Percentiles rank a stretch among this genome's conserved stretches.
These are phyloP conservation scores for Globia sparganii DNA, from an alignment of 2,888 invertebrate species.

Conservation along the genomic window DNA sequence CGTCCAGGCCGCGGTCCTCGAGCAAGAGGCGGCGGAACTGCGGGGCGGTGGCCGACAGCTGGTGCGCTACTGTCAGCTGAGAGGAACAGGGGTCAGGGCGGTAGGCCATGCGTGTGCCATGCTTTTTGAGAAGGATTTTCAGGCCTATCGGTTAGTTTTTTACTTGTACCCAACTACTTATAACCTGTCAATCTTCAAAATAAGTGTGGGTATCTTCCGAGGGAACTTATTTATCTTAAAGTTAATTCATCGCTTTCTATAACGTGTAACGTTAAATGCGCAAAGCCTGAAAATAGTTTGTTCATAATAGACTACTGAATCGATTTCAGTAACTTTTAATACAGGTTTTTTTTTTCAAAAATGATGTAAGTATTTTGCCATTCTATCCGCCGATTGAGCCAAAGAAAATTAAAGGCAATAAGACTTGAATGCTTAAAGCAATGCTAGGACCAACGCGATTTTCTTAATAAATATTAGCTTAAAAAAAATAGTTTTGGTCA, in stretches of 20 bases:
- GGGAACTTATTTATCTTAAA: not conserved
- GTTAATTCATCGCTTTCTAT: not conserved
- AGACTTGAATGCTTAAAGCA: no score
- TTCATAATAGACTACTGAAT: no score
- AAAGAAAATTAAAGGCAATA: no score
- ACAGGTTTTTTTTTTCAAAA: no score
- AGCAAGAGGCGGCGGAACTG: constrained; percentile 96
- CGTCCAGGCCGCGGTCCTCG: constrained; percentile 96
- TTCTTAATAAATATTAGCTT: no score
- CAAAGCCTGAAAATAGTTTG: no score
- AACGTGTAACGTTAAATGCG: no score
- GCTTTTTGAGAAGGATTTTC: constrained; percentile 6
- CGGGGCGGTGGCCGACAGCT: constrained; percentile 90
- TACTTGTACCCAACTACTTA: not conserved
- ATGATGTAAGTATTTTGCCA: no score
- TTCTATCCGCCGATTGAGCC: no score
- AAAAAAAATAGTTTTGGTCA: no score
- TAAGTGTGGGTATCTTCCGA: not conserved
- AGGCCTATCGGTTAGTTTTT: not conserved
- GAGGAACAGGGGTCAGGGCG: constrained; percentile 23
- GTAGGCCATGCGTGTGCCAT: constrained; percentile 17
- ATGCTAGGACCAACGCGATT: no score
- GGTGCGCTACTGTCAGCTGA: constrained; percentile 79
- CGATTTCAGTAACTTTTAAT: no score
- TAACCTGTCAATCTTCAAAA: not conserved